These are phyloP conservation scores for Macrotrachela quadricornifera DNA, from an alignment of 1,140 invertebrate species.

Conservation along the genomic window DNA sequence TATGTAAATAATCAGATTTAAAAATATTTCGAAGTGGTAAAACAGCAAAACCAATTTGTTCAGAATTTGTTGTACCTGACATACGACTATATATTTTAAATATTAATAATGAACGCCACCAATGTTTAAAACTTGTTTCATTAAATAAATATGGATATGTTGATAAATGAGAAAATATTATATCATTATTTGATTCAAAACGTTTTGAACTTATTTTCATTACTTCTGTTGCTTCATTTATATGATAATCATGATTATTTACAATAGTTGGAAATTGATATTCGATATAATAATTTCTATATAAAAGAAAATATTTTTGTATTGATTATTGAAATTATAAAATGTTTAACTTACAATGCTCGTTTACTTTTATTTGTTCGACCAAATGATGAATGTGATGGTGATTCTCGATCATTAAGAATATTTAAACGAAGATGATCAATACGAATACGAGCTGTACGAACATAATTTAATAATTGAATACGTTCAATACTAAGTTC, in stretches of 20 bases:
- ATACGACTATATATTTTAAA: slow-evolving; percentile 23
- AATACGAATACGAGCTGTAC: no score
- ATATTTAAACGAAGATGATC: no score
- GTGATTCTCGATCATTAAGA: no score
- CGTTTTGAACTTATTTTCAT: slow-evolving; percentile 25
- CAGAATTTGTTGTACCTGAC: slow-evolving; percentile 19
- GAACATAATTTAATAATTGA: no score
- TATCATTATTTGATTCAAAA: slow-evolving; percentile 14
- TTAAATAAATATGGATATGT: slow-evolving; percentile 29
- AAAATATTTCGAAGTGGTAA: slow-evolving; percentile 25
- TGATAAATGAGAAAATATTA: slow-evolving; percentile 21
- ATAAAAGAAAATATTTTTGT: no score
- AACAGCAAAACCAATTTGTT: slow-evolving; percentile 20
- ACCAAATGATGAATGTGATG: no score
- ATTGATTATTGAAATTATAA: no score
- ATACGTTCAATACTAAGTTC: no score
- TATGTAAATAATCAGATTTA: slow-evolving; percentile 19
- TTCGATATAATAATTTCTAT: slow-evolving; percentile 13
- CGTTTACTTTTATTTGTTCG: no score
- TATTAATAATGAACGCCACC: slow-evolving; percentile 27
- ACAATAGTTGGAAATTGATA: slow-evolving; percentile 31
- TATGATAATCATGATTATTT: slow-evolving; percentile 19
- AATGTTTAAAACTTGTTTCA: slow-evolving; percentile 22
- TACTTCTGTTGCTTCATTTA: slow-evolving; percentile 25
- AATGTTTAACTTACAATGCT: no score